Conservation (phyloP, 2,888 invertebrate species). For the Temnothorax ravouxi region DNA sequence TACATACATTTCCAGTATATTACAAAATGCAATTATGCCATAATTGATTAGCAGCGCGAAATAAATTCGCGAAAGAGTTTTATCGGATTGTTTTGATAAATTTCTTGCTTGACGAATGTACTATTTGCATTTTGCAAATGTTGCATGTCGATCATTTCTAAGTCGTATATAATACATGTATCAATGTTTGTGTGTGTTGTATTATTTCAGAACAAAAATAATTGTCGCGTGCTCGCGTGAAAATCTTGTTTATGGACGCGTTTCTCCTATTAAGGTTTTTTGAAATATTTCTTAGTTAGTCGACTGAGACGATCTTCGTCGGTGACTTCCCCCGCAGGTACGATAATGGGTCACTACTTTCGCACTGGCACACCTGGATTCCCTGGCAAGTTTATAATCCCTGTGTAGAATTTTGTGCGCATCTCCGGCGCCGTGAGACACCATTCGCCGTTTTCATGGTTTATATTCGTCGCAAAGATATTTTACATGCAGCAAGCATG, state of each 20-base stretch:
- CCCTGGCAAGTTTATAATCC: conserved; percentile 38
- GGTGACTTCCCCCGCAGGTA: conserved; percentile 80
- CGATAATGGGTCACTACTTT: conserved; percentile 84
- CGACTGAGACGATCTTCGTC: conserved; percentile 65
- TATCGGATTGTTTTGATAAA: not conserved
- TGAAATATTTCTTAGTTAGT: conserved; percentile 67
- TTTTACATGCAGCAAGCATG: not conserved
- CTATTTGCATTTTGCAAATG: not conserved
- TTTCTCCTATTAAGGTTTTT: conserved; percentile 74
- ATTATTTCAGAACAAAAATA: conserved; percentile 2
- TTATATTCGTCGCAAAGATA: not conserved
- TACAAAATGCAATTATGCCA: not conserved
- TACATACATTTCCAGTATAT: not conserved
- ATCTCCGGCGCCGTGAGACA: conserved; percentile 23
- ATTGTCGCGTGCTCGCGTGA: conserved; percentile 39
- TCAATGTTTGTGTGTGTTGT: not conserved
- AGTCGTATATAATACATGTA: not conserved
- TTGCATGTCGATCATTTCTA: not conserved
- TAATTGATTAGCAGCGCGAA: no score
- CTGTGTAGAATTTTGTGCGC: conserved; percentile 53
- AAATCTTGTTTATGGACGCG: conserved; percentile 71
- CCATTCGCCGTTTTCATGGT: conserved; percentile 19
- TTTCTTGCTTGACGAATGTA: not conserved
- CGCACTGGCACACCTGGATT: conserved; percentile 82
- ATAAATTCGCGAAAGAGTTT: not conserved